Conservation (phyloP, 2,113 vertebrate genomes). For the Raja brachyura region DNA sequence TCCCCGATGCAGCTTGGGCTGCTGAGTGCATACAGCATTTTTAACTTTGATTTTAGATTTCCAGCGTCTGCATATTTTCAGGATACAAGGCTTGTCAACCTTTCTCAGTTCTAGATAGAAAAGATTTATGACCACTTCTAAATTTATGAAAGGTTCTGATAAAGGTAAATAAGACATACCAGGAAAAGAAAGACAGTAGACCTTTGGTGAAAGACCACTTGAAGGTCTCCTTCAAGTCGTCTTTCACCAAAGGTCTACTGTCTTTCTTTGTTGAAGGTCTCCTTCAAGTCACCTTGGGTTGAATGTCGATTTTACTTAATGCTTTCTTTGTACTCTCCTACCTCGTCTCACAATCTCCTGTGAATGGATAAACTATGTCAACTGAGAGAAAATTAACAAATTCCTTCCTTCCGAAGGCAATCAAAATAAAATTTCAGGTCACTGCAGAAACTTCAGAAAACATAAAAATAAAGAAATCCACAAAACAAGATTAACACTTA, state of each 20-base stretch:
- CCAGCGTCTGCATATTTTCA: too few relatives aligned
- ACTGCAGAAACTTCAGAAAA: neutral
- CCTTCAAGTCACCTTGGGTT: neutral
- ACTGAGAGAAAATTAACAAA: neutral
- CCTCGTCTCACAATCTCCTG: neutral
- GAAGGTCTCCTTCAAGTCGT: neutral
- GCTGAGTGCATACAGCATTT: too few relatives aligned
- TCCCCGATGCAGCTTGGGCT: too few relatives aligned
- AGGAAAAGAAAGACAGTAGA: neutral
- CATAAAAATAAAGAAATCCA: neutral
- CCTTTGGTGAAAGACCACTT: neutral
- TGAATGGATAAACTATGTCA: neutral
- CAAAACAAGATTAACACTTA: neutral
- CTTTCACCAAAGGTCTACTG: too few relatives aligned
- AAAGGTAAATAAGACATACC: neutral
- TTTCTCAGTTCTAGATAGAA: too few relatives aligned
- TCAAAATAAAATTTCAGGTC: neutral
- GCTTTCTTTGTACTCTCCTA: neutral
- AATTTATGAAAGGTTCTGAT: neutral
- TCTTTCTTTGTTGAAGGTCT: too few relatives aligned
- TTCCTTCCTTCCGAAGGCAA: neutral
- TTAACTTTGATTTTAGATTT: too few relatives aligned
- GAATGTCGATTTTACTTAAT: neutral
- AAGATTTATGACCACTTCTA: too few relatives aligned
- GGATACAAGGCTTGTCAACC: too few relatives aligned